These are phyloP conservation scores for Scortum barcoo DNA, from an alignment of 2,113 vertebrate genomes.

Conservation along the genomic window DNA sequence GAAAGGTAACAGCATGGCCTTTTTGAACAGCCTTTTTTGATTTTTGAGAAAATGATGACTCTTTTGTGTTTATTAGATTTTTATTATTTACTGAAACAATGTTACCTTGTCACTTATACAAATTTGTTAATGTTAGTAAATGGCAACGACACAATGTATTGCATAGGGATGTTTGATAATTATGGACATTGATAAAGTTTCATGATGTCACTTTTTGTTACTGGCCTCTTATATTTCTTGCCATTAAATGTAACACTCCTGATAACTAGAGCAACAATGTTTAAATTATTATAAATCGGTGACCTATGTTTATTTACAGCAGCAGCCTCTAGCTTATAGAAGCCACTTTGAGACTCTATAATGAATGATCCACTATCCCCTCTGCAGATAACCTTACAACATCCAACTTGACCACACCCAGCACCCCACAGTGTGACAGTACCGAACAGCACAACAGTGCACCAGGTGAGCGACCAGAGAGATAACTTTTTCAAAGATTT, in stretches of 20 bases:
- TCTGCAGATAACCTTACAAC: neutral
- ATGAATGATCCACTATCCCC: neutral
- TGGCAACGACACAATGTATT: neutral
- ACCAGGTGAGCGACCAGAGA: conserved; percentile 21
- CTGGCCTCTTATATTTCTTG: neutral
- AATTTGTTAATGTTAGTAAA: neutral
- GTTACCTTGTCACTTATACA: neutral
- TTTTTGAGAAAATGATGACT: neutral
- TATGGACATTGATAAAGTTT: too few species aligned
- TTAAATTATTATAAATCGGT: too few species aligned
- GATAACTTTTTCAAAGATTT: too few species aligned
- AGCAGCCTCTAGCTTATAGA: too few species aligned
- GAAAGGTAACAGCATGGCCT: neutral
- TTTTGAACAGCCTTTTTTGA: neutral
- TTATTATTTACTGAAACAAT: neutral
- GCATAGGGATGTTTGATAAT: neutral
- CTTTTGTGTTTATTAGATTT: neutral
- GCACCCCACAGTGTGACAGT: neutral
- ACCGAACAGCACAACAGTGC: neutral
- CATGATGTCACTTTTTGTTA: neutral
- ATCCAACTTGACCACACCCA: neutral
- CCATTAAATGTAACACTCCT: neutral
- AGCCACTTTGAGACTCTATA: neutral
- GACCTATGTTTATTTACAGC: too few species aligned
- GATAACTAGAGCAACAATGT: too few species aligned